Evolutionary conservation across 2,113 vertebrate genomes (phyloP).

Genomic region (Corapipo altera): DNA sequence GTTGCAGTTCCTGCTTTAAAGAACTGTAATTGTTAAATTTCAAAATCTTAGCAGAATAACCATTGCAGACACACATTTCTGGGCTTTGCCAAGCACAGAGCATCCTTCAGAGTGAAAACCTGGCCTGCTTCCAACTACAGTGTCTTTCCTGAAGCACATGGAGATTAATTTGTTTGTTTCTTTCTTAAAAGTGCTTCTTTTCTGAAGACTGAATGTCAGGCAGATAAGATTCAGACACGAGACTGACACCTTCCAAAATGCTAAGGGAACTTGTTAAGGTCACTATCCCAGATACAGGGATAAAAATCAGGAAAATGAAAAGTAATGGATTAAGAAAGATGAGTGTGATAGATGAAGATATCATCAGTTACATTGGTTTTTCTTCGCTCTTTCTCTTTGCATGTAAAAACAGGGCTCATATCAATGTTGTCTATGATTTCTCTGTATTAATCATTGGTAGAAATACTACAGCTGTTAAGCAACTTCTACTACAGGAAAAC

Average conservation of each 20-base stretch:
- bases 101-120: slow-evolving; percentile 57
- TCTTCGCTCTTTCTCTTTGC: not conserved
- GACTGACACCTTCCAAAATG: not conserved
- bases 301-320: not conserved
- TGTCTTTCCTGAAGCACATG: slow-evolving; percentile 58
- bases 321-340: not conserved
- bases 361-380: not conserved
- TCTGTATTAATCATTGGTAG: not conserved
- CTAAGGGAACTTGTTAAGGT: not conserved
- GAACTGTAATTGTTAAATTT: not conserved
- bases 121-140: slow-evolving; percentile 51
- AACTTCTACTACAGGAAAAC: not conserved
- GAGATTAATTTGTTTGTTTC: slow-evolving; percentile 57
- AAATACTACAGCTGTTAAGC: not conserved
- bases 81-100: slow-evolving; percentile 50
- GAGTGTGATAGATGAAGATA: not conserved
- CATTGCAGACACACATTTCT: not conserved
- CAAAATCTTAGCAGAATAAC: not conserved
- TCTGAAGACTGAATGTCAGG: not conserved
- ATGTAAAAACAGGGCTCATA: not conserved
- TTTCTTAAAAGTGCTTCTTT: slow-evolving; percentile 43
- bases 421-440: not conserved
- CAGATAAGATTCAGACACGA: not conserved
- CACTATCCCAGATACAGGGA: not conserved
- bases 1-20: not conserved